Evolutionary conservation across 2,113 vertebrate genomes (phyloP), one percentile per base, ranked within the genome.

Genomic region (Monopterus albus): DNA sequence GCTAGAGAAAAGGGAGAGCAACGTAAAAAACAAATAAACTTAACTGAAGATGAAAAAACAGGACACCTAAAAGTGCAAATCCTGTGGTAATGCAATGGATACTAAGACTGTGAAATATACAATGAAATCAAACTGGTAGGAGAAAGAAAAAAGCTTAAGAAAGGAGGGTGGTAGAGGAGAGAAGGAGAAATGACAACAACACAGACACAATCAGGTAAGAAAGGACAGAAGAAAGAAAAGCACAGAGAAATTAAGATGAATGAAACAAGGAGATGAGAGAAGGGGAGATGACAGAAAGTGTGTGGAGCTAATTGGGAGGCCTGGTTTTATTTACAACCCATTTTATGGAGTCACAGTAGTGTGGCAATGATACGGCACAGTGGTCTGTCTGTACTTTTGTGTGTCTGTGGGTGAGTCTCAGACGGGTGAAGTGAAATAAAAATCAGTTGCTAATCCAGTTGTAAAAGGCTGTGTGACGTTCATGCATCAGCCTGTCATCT

Each of bases 291-390:
- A 75, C 76, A 79, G 86, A 87, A 88, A 90, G 88, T 82, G 72
- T 78, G 69, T 49, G 38, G 52, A 65, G 82, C 75, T 93, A 90
- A 92, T 90, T 79, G 84, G 31, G 50, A 69, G 51, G 74, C 67
- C 76, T 59, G 80, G 53, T 35, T 72, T 72, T 72, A 88, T 87
- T 85, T 85, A 91, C 89, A 79, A 49, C 20, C 33, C 52, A 70
- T 88, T 91, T 91, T 88, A 91, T 87, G 76, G 85, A 90, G 88
- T 91, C 75, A 57, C 80, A 87, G 81, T 58, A 76, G 74, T 84
- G 79, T 78, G 63, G 64, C 83, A 84, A 85, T 89, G 81, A 90
- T 75, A 83, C 59, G 29, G 75, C 18, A 8, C 35, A 62, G 82
- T 1, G 42, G 84, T 70, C 59, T 81, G 65, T 35, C 68, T 71